Evolutionary conservation across 2,797 vertebrate species (phyloP).

Genomic region (Chloroceryle inda): DNA sequence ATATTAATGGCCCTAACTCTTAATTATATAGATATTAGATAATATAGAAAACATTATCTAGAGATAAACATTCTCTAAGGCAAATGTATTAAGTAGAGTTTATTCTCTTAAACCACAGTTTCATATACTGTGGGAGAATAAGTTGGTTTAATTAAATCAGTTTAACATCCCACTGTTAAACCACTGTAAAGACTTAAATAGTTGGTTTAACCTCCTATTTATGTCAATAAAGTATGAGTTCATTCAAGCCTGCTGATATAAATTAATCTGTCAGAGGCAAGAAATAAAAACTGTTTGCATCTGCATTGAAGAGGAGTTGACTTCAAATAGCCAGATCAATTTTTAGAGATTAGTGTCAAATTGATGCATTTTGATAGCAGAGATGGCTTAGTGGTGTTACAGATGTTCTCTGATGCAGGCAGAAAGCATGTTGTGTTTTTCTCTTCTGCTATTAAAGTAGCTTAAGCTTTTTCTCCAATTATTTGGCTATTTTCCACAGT

Average conservation of each 20-base stretch:
- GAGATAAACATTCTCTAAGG: neutral
- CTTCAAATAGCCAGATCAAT: neutral
- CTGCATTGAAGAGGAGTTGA: neutral
- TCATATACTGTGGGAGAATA: neutral
- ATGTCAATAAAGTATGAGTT: neutral
- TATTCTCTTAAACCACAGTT: neutral
- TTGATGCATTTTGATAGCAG: neutral
- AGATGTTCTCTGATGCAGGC: neutral
- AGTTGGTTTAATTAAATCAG: neutral
- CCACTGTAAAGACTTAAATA: neutral
- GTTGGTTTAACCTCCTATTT: neutral
- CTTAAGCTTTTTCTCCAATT: neutral
- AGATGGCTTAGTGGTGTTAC: neutral
- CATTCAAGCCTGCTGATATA: neutral
- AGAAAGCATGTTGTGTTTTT: neutral
- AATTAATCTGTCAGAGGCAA: neutral
- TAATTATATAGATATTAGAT: neutral
- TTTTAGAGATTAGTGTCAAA: neutral
- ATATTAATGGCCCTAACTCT: neutral
- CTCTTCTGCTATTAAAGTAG: neutral
- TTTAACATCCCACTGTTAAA: neutral
- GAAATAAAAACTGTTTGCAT: neutral
- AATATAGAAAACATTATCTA: neutral
- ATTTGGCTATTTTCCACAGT: neutral
- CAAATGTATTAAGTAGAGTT: neutral